Base-by-base conservation (phyloP, 2,888 invertebrate genomes). In the Cephus sareptanus region DNA sequence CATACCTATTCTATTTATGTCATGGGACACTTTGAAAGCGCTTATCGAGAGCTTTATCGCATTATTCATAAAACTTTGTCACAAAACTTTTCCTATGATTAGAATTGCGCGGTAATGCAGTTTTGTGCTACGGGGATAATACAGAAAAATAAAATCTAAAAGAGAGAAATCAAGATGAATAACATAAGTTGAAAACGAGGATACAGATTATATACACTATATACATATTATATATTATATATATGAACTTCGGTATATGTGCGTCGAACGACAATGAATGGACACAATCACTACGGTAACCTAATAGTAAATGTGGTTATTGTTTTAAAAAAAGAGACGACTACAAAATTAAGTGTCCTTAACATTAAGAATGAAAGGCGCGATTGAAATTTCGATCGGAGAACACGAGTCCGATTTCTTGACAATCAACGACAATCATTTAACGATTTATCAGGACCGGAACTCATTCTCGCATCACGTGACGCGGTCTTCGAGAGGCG, bases 271-370 rank as follows among this genome's bases (percentile, higher is more conserved):
- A 74, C 37, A 69, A 78, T 56, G 74, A 73, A 76, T 34, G 78
- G 75, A 77, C 73, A 77, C 37, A 69, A 75, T 69, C 69, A 75
- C 34, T 71, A 78, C 35, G 75, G 35, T 75, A 75, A 75, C 75
- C 75, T 78, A 68, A 75, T 77, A 77, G 69, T 69, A 71, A 34
- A 81, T 83, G 86, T 86, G 77, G 82, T 85, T 82, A 82, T 83
- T 82, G 82, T 84, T 84, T 83, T 82, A 86, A 86, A 82, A 83
- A 56, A 56, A 23, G 0, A 56, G 23, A 56, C 82, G 85, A 85
- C 81, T 89, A 90, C 86, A 86, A 89, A 90, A 88, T 89, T 89
- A 91, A 91, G 91, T 91, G 91, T 90, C 90, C 91, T 91, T 91
- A 91, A 90, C 86, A 87, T 90, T 89, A 87, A 85, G 86, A 85